Conservation (phyloP, 1,140 invertebrate genomes). For the Drosophila lacteicornis region DNA sequence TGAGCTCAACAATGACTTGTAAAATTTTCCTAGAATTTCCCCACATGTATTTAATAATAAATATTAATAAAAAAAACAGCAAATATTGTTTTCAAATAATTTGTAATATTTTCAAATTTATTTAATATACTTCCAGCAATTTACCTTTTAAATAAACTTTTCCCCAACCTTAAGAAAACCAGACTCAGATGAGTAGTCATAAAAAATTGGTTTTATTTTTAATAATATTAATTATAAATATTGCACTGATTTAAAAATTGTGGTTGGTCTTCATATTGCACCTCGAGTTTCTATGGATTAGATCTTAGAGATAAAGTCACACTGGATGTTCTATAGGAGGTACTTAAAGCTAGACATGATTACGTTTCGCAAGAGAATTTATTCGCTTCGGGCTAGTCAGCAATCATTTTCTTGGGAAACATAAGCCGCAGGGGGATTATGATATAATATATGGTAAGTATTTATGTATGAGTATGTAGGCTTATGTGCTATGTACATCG, state of each 20-base stretch:
- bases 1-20: constrained; percentile 8
- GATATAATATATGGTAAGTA: constrained; percentile 20
- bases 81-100: background rate
- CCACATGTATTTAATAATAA: constrained; percentile 8
- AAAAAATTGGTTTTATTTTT: constrained; percentile 42
- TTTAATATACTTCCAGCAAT: no score
- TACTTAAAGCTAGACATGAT: constrained; percentile 50
- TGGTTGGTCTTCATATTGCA: constrained; percentile 71
- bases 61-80: background rate
- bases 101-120: background rate
- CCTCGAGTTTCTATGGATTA: constrained; percentile 37
- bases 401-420: constrained; percentile 75
- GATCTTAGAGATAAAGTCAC: constrained; percentile 64
- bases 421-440: constrained; percentile 58
- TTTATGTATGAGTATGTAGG: constrained; percentile 11
- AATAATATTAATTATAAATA: constrained; percentile 61
- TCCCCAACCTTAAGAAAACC: background rate
- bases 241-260: constrained; percentile 62
- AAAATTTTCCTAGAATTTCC: constrained; percentile 21
- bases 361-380: constrained; percentile 81
- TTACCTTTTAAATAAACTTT: no score
- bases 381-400: background rate
- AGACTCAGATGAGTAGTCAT: constrained; percentile 1
- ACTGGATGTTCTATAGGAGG: constrained; percentile 27
- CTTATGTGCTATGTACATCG: constrained; percentile 42